These are phyloP conservation scores for Potorous gilbertii DNA, from an alignment of 2,797 vertebrate species.

Conservation along the genomic window DNA sequence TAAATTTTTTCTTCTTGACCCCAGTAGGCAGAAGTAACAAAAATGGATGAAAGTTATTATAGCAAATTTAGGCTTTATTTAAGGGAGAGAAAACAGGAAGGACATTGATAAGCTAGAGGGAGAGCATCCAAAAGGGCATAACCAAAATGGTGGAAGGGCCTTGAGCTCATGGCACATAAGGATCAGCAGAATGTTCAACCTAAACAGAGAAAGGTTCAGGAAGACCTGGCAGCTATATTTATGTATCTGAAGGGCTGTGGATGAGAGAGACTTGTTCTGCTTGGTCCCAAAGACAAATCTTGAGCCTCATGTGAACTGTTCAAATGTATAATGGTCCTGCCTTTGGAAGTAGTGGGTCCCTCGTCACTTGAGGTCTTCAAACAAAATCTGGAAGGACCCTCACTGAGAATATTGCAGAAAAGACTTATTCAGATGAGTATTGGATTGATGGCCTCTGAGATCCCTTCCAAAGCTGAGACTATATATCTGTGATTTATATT, in stretches of 20 bases:
- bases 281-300: neutral
- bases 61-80: neutral
- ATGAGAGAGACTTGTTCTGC: neutral
- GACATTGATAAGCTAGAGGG: neutral
- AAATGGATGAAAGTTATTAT: neutral
- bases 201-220: neutral
- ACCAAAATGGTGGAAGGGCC: neutral
- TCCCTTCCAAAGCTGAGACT: neutral
- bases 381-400: neutral
- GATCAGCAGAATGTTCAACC: neutral
- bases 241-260: neutral
- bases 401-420: neutral
- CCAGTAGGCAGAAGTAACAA: neutral
- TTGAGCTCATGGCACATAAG: neutral
- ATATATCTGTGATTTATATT: neutral
- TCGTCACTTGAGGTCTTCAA: neutral
- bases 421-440: neutral
- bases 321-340: neutral
- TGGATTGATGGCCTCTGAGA: neutral
- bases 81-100: neutral
- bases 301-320: neutral
- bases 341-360: neutral
- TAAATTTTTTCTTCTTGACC: neutral
- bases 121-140: neutral
- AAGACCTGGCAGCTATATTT: neutral